phyloP scores from a whole-genome alignment of 2,113 vertebrate species.

The Ibidorhyncha struthersii region DNA sequence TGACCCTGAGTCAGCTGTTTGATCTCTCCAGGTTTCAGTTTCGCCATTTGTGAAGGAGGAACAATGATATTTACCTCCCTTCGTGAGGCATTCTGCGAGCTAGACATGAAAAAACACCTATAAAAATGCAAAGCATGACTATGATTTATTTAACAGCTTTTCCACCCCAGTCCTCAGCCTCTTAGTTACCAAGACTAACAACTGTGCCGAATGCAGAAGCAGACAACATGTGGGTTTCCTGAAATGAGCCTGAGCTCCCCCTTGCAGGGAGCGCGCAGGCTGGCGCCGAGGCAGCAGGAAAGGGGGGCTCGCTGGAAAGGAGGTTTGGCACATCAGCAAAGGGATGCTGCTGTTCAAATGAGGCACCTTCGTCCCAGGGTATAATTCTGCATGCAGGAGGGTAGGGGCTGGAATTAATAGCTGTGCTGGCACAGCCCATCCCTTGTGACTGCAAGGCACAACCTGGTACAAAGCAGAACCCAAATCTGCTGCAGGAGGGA shows the following conservation, averaged over 20 bases:
- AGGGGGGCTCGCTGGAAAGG: background rate
- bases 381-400: background rate
- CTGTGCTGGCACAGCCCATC: background rate
- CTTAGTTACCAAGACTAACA: background rate
- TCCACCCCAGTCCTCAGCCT: background rate
- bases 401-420: background rate
- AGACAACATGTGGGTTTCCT: background rate
- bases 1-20: background rate
- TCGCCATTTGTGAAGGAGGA: background rate
- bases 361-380: background rate
- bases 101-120: background rate
- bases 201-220: background rate
- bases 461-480: background rate
- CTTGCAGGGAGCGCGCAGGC: background rate
- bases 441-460: background rate
- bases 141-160: slow-evolving; percentile 38
- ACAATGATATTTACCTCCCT: background rate
- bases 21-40: background rate
- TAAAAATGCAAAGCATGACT: slow-evolving; percentile 8
- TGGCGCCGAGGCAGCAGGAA: background rate
- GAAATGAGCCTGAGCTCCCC: background rate
- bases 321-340: background rate
- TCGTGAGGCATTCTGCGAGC: background rate
- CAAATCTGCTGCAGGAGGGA: background rate
- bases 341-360: rapidly evolving